A percentile compares a stretch with the other conserved stretches of the same genome.
Evolutionary conservation across 2,797 vertebrate species (phyloP).

Genomic region (Pipistrellus pygmaeus): DNA sequence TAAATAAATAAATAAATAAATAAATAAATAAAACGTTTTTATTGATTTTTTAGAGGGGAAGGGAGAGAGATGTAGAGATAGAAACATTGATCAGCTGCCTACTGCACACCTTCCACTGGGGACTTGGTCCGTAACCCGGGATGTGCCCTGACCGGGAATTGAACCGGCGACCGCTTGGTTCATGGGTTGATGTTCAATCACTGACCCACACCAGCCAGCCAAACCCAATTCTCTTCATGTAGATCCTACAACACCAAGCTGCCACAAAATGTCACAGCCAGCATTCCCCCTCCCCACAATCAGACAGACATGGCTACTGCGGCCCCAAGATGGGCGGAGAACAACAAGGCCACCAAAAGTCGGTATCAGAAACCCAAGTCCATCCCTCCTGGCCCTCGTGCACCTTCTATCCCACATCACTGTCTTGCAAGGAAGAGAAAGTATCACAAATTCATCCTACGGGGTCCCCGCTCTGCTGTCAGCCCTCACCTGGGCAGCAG

Average conservation of each 20-base stretch:
- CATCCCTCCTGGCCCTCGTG: neutral
- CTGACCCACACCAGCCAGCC: too few species aligned
- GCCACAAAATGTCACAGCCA: neutral
- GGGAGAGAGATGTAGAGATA: too few species aligned
- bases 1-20: too few species aligned
- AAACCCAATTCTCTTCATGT: neutral
- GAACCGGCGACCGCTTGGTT: too few species aligned
- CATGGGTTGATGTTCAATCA: too few species aligned
- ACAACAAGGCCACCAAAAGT: neutral
- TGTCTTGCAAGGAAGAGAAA: neutral
- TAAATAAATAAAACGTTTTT: too few species aligned
- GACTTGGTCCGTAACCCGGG: too few species aligned
- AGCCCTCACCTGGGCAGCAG: neutral
- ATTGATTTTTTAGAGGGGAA: too few species aligned
- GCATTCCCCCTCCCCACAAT: neutral
- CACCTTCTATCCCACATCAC: neutral
- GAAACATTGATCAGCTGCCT: too few species aligned
- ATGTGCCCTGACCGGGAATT: too few species aligned
- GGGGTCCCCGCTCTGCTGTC: neutral
- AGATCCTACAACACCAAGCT: neutral
- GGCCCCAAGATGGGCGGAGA: neutral
- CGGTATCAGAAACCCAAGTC: neutral
- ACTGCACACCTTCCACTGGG: too few species aligned
- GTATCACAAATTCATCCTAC: neutral
- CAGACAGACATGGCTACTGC: neutral